phyloP scores from a whole-genome alignment of 2,797 vertebrate species.

The Phataginus tricuspis region DNA sequence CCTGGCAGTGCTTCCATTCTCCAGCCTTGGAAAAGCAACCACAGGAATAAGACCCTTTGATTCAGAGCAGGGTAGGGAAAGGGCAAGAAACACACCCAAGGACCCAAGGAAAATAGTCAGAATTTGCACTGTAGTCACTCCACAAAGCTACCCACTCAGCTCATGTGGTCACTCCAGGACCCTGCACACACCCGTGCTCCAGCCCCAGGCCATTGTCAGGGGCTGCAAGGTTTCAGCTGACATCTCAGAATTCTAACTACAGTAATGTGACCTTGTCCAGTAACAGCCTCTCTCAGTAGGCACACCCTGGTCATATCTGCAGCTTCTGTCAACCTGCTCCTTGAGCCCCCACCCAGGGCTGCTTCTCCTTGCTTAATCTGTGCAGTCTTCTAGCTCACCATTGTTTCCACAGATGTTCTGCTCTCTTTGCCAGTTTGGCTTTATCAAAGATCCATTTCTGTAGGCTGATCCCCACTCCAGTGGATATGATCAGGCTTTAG shows the following conservation, averaged over 20 bases:
- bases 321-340: neutral
- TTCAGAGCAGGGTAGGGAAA: neutral
- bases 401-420: neutral
- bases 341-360: neutral
- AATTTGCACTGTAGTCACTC: neutral
- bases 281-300: neutral
- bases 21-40: neutral
- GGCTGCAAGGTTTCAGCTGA: neutral
- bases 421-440: neutral
- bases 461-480: neutral
- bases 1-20: neutral
- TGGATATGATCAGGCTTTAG: neutral
- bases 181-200: neutral
- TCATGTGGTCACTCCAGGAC: neutral
- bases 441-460: neutral
- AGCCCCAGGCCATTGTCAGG: neutral
- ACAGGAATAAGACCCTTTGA: neutral
- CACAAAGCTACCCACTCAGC: neutral
- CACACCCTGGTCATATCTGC: neutral
- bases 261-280: neutral
- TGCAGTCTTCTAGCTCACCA: neutral
- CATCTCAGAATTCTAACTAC: neutral
- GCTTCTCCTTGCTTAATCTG: neutral
- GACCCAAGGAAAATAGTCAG: neutral
- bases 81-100: neutral